Evolutionary conservation across 2,888 invertebrate species (phyloP).

Genomic region (Troides oblongomaculatus): DNA sequence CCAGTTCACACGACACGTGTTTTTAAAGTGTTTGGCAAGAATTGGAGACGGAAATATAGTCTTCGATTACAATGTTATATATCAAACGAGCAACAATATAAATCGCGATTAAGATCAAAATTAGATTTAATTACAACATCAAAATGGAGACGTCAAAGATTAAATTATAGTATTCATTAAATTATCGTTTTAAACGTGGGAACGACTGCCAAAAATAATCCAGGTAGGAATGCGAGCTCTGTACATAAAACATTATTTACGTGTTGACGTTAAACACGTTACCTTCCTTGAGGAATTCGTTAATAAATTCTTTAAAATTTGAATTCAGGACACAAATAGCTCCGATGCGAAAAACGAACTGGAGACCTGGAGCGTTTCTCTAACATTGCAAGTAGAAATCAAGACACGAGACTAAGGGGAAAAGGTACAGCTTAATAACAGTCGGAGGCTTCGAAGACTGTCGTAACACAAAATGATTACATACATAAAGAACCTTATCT

Average conservation of each 20-base stretch:
- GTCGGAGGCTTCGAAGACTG: constrained; percentile 62
- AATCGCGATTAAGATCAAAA: neutral
- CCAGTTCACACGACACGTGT: constrained; percentile 61
- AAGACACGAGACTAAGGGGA: constrained; percentile 45
- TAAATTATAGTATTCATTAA: constrained; percentile 11
- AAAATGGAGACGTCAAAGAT: neutral
- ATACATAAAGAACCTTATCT: constrained; percentile 76
- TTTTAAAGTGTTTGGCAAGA: constrained; percentile 43
- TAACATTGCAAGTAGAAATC: constrained; percentile 48
- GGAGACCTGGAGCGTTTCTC: neutral
- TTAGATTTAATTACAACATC: neutral
- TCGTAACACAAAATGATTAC: constrained; percentile 75
- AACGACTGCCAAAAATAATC: constrained; percentile 20
- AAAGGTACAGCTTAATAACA: constrained; percentile 62
- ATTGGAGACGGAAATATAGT: constrained; percentile 5
- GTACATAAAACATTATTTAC: constrained; percentile 23
- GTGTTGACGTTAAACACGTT: constrained; percentile 16
- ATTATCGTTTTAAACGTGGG: constrained; percentile 5
- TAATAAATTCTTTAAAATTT: constrained; percentile 17
- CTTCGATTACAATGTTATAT: constrained; percentile 3
- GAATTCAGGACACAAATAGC: constrained; percentile 26
- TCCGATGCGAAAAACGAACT: constrained; percentile 22
- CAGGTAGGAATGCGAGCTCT: constrained; percentile 17
- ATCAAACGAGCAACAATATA: neutral
- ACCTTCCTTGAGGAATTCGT: constrained; percentile 11